These are phyloP conservation scores for Copsychus sechellarum DNA, from an alignment of 2,113 vertebrate species.

Conservation along the genomic window DNA sequence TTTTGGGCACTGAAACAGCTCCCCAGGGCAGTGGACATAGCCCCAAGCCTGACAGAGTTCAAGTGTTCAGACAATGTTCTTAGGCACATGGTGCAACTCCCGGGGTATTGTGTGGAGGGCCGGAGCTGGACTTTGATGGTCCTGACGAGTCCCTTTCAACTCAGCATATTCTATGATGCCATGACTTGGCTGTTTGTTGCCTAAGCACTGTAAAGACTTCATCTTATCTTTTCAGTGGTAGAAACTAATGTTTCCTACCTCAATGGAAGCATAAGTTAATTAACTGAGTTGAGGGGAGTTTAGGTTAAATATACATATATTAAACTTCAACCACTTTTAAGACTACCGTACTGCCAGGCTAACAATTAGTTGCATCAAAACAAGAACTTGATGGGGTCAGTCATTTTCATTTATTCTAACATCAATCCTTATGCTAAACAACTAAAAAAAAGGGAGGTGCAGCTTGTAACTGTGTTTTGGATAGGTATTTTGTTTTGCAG, in stretches of 20 bases:
- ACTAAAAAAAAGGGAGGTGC: neutral
- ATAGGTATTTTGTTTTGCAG: neutral
- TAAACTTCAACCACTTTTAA: neutral
- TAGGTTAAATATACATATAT: neutral
- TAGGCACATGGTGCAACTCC: no score
- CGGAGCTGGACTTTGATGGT: neutral
- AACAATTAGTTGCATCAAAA: neutral
- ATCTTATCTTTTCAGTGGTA: neutral
- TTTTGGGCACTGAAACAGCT: neutral
- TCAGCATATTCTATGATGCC: no score
- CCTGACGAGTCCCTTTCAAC: neutral
- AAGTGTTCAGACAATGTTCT: neutral
- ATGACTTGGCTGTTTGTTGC: neutral
- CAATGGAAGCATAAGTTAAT: neutral
- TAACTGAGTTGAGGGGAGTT: neutral
- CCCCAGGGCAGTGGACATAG: neutral
- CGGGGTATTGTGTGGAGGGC: no score
- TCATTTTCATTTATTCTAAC: neutral
- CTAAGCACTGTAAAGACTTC: fast-evolving
- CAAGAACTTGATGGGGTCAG: neutral
- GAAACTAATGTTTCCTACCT: neutral
- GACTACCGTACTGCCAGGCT: neutral
- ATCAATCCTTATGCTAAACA: neutral
- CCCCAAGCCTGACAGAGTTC: neutral
- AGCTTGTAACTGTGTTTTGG: neutral